These are phyloP conservation scores for Hyla sarda DNA, from an alignment of 2,113 vertebrate genomes.

Conservation along the genomic window DNA sequence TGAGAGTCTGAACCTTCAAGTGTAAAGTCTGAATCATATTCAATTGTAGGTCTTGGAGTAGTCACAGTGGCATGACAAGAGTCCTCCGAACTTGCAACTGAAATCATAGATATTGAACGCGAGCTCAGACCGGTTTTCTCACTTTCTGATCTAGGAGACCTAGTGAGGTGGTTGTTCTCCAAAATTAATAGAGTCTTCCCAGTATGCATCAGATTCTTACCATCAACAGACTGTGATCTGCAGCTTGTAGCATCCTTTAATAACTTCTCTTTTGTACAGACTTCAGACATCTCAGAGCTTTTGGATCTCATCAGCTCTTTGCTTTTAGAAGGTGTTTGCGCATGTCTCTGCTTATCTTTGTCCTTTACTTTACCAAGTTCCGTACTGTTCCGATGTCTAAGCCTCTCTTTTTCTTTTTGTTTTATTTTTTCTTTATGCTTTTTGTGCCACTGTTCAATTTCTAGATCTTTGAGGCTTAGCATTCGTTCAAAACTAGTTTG, in stretches of 20 bases:
- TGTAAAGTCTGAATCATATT: slow-evolving; percentile 90
- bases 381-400: slow-evolving; percentile 82
- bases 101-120: slow-evolving; percentile 89
- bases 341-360: slow-evolving; percentile 81
- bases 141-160: slow-evolving; percentile 87
- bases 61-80: slow-evolving; percentile 85
- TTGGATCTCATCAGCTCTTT: slow-evolving; percentile 91
- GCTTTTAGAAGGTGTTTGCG: slow-evolving; percentile 73
- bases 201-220: slow-evolving; percentile 72
- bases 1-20: slow-evolving; percentile 90
- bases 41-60: slow-evolving; percentile 79
- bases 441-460: slow-evolving; percentile 97
- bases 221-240: slow-evolving; percentile 86
- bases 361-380: slow-evolving; percentile 86
- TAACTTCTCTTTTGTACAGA: slow-evolving; percentile 79
- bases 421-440: slow-evolving; percentile 99
- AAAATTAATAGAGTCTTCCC: slow-evolving; percentile 74
- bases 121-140: slow-evolving; percentile 87
- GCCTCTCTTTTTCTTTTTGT: slow-evolving; percentile 93
- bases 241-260: slow-evolving; percentile 80
- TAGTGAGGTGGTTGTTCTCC: slow-evolving; percentile 82
- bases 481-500: slow-evolving; percentile 98
- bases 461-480: slow-evolving; percentile 96
- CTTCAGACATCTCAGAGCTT: slow-evolving; percentile 88
- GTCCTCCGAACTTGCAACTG: slow-evolving; percentile 93